Evolutionary conservation across 2,797 vertebrate species (phyloP).

Genomic region (Gobionotothen gibberifrons): DNA sequence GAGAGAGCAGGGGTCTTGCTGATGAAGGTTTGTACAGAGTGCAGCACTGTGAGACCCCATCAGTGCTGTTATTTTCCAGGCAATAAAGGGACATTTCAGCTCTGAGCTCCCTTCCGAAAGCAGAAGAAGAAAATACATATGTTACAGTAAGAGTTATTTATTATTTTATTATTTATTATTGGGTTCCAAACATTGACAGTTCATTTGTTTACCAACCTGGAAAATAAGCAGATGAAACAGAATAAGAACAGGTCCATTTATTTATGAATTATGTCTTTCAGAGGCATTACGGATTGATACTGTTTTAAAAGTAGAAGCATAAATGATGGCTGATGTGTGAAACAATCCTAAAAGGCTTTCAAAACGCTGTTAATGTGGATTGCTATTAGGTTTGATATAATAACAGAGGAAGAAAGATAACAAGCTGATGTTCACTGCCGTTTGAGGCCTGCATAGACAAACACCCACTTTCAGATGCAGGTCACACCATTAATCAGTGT

Average conservation of each 20-base stretch:
- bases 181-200: too few species aligned
- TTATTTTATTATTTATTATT: too few species aligned
- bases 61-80: neutral
- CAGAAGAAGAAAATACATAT: neutral
- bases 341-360: neutral
- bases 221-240: too few species aligned
- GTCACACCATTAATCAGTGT: neutral
- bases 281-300: neutral
- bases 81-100: neutral
- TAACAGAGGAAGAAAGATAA: neutral
- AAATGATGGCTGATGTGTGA: neutral
- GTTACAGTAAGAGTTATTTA: neutral
- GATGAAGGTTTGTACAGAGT: neutral
- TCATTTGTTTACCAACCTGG: too few species aligned
- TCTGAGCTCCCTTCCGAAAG: neutral
- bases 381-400: neutral
- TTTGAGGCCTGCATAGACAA: neutral
- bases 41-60: neutral
- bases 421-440: neutral
- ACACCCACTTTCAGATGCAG: slow-evolving; percentile 15
- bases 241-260: too few species aligned
- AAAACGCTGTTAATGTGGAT: neutral
- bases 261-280: neutral
- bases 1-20: neutral
- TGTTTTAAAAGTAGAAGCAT: neutral